A percentile compares a stretch with the other conserved stretches of the same genome.
Evolutionary conservation across 30 jellyfish, hydroid and myxozoan species (phyloP).

Genomic region (Aurelia aurita): DNA sequence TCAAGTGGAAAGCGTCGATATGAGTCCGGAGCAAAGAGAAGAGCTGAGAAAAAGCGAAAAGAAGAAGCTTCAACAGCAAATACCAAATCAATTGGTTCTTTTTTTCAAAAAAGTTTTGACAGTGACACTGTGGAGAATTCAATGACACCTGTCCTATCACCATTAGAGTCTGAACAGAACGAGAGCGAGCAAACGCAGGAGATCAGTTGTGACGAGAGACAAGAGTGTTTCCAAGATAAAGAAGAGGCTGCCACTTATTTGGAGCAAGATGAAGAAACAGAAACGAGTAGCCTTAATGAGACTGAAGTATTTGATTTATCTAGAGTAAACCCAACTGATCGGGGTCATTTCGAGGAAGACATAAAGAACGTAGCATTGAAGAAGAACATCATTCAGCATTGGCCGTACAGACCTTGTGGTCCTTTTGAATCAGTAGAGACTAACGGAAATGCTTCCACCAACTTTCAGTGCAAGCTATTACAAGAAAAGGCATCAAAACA

Average conservation of each 20-base stretch:
- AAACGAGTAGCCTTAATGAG: conserved; percentile 30
- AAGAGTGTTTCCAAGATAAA: too few species aligned
- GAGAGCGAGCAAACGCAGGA: conserved; percentile 20
- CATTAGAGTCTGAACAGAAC: conserved; percentile 11
- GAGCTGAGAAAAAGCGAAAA: too few species aligned
- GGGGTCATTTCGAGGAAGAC: conserved; percentile 17
- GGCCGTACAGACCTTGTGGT: conserved; percentile 18
- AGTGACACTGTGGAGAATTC: conserved; percentile 20
- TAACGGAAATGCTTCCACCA: conserved; percentile 17
- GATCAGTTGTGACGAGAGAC: conserved; percentile 4
- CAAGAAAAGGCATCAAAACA: neutral
- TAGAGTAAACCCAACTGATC: conserved; percentile 31
- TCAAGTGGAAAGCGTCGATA: too few species aligned
- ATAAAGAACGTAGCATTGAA: conserved; percentile 23
- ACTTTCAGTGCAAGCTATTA: neutral
- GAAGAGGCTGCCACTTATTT: conserved; percentile 12
- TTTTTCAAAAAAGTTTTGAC: conserved; percentile 8
- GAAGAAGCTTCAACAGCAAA: too few species aligned
- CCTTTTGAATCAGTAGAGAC: conserved; percentile 27
- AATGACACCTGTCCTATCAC: neutral
- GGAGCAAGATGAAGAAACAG: conserved; percentile 18
- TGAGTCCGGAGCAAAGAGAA: too few species aligned
- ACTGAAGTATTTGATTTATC: conserved; percentile 18
- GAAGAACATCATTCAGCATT: conserved; percentile 14
- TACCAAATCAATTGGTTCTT: too few species aligned